Evolutionary conservation across 2,113 vertebrate genomes (phyloP).

Genomic region (Xiphophorus hellerii): DNA sequence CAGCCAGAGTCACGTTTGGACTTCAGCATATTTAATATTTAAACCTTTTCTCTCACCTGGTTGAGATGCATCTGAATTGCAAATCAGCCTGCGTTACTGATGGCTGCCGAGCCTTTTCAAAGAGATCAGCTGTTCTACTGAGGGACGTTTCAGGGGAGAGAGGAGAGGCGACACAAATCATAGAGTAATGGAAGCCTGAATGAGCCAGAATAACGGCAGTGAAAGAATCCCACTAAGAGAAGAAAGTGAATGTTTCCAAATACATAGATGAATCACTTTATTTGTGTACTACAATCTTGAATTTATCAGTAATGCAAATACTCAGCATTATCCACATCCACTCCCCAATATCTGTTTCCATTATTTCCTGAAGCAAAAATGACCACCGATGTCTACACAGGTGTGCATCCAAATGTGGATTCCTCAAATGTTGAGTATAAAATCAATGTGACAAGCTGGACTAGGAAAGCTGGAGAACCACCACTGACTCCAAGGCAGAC

Average conservation of each 20-base stretch:
- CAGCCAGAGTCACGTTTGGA: slow-evolving; percentile 45
- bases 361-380: too few relatives aligned
- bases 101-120: slow-evolving; percentile 13
- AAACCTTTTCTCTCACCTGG: slow-evolving; percentile 28
- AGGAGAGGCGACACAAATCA: slow-evolving; percentile 35
- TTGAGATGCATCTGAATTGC: slow-evolving; percentile 42
- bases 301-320: too few relatives aligned
- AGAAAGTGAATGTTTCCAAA: background rate
- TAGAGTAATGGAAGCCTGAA: slow-evolving; percentile 1
- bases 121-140: slow-evolving; percentile 11
- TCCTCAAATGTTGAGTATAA: too few relatives aligned
- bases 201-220: background rate
- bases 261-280: background rate
- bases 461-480: too few relatives aligned
- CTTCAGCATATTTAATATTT: slow-evolving; percentile 40
- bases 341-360: too few relatives aligned
- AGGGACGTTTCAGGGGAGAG: slow-evolving; percentile 1
- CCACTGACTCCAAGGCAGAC: too few relatives aligned
- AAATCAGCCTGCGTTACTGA: slow-evolving; percentile 10
- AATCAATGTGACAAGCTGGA: too few relatives aligned
- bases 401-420: too few relatives aligned
- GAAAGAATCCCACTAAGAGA: background rate
- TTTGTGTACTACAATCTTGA: background rate
- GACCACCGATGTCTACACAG: too few relatives aligned
- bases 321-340: too few relatives aligned